phyloP scores from a whole-genome alignment of 1,140 invertebrate species.

The Drosophila jambulina region DNA sequence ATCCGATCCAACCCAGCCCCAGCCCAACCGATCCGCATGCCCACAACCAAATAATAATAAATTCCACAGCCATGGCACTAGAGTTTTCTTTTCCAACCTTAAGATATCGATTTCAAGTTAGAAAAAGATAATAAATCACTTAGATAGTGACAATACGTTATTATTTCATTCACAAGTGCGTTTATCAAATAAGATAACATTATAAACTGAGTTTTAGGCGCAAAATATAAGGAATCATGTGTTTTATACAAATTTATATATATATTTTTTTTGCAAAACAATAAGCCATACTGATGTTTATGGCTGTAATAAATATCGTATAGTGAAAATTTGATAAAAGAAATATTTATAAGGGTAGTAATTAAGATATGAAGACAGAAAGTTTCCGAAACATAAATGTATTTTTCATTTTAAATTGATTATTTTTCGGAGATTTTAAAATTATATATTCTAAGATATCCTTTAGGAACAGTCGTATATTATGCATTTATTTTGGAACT shows the following conservation, averaged over 20 bases:
- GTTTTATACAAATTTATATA: not conserved
- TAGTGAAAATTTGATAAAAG: conserved; percentile 7
- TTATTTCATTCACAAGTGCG: conserved; percentile 28
- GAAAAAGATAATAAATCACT: conserved; percentile 27
- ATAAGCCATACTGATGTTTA: not conserved
- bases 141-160: conserved; percentile 18
- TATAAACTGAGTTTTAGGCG: not conserved
- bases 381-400: not conserved
- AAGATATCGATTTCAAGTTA: conserved; percentile 17
- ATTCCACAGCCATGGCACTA: not conserved
- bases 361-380: conserved; percentile 3
- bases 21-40: not conserved
- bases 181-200: conserved; percentile 14
- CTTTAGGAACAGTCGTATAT: not conserved
- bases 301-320: not conserved
- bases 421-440: too few relatives aligned
- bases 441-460: not conserved
- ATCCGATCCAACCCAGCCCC: conserved; percentile 5
- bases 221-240: not conserved
- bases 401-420: not conserved
- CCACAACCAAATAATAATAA: conserved; percentile 2
- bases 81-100: conserved; percentile 20
- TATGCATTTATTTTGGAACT: too few relatives aligned
- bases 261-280: not conserved
- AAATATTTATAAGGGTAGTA: not conserved